Conservation (phyloP, 2,888 invertebrate species). For the Xylota sylvarum region DNA sequence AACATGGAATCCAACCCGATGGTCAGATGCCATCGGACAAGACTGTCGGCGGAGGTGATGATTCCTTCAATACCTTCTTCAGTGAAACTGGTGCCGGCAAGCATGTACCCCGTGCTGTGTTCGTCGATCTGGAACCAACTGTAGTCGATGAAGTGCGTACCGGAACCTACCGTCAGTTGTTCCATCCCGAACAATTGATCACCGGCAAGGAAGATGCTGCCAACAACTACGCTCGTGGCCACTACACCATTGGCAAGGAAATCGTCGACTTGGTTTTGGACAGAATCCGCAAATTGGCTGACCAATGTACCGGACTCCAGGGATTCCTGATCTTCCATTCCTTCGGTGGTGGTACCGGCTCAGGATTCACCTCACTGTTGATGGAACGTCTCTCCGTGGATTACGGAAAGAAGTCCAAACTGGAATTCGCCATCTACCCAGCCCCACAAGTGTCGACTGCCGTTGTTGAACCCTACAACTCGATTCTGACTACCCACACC, state of each 20-base stretch:
- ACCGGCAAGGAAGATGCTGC: constrained; percentile 99
- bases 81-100: constrained; percentile 98
- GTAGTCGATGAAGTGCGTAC: constrained; percentile 98
- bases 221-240: constrained; percentile 98
- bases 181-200: constrained; percentile 98
- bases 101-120: constrained; percentile 97
- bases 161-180: constrained; percentile 97
- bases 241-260: constrained; percentile 98
- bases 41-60: constrained; percentile 95
- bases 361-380: constrained; percentile 97
- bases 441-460: constrained; percentile 96
- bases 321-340: constrained; percentile 98
- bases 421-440: constrained; percentile 98
- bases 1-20: constrained; percentile 96
- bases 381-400: constrained; percentile 98
- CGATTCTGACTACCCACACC: constrained; percentile 98
- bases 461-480: constrained; percentile 99
- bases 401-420: constrained; percentile 98
- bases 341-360: constrained; percentile 97
- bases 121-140: constrained; percentile 98
- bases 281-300: constrained; percentile 93
- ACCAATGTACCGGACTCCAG: constrained; percentile 96
- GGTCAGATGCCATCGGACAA: constrained; percentile 98
- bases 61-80: constrained; percentile 98
- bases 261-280: constrained; percentile 96